These are phyloP conservation scores for Oriolus oriolus DNA, from an alignment of 2,113 vertebrate species.

Conservation along the genomic window DNA sequence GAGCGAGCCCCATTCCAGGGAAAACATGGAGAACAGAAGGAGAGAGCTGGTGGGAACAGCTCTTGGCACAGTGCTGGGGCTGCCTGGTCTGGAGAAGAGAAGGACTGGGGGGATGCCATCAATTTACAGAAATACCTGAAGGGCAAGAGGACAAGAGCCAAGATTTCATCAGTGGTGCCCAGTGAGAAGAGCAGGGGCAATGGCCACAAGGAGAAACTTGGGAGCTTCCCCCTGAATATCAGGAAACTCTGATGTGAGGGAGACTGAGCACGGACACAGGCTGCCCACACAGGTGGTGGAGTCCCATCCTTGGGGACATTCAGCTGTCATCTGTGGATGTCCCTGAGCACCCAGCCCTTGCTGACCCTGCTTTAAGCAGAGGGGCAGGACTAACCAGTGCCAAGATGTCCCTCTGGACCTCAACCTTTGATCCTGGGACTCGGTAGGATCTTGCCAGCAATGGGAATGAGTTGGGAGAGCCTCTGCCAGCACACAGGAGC, in stretches of 20 bases:
- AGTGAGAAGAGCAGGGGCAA: background rate
- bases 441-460: accelerated
- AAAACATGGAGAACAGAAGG: background rate
- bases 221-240: background rate
- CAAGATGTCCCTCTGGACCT: background rate
- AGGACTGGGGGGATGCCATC: background rate
- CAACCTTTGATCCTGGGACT: background rate
- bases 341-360: background rate
- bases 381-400: background rate
- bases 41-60: background rate
- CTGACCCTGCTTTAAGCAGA: background rate
- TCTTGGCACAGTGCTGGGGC: background rate
- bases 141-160: background rate
- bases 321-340: background rate
- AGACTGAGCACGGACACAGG: background rate
- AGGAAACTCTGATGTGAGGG: background rate
- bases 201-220: background rate
- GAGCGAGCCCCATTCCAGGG: background rate
- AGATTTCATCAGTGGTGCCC: background rate
- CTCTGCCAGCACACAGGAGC: background rate
- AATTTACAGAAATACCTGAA: background rate
- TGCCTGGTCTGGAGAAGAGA: background rate
- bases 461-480: background rate
- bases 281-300: background rate
- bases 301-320: background rate